Evolutionary conservation across 2,888 invertebrate species (phyloP).

Genomic region (Cheilosia grossa): DNA sequence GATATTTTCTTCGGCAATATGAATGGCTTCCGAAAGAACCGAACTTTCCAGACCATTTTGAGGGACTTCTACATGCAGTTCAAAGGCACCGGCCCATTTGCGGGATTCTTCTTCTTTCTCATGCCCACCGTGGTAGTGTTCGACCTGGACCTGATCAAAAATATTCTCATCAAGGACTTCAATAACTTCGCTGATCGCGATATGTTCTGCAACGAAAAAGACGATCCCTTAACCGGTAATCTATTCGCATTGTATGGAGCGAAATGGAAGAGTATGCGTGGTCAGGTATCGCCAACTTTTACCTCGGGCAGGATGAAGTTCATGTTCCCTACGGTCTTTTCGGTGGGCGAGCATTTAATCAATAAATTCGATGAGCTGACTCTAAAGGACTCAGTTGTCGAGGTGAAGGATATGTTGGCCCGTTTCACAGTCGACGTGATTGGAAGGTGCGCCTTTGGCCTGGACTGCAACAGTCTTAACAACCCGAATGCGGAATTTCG

Average conservation of each 20-base stretch:
- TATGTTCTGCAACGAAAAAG: slow-evolving; percentile 78
- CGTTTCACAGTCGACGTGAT: slow-evolving; percentile 84
- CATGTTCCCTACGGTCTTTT: slow-evolving; percentile 77
- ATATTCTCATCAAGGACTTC: slow-evolving; percentile 79
- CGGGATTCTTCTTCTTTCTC: slow-evolving; percentile 78
- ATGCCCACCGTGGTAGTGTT: slow-evolving; percentile 78
- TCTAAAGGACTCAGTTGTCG: slow-evolving; percentile 77
- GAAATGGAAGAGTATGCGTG: slow-evolving; percentile 81
- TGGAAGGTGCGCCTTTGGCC: slow-evolving; percentile 84
- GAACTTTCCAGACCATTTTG: slow-evolving; percentile 77
- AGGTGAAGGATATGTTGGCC: slow-evolving; percentile 81
- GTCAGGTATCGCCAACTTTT: slow-evolving; percentile 78
- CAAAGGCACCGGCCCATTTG: slow-evolving; percentile 79
- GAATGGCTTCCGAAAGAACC: slow-evolving; percentile 76
- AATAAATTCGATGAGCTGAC: background rate
- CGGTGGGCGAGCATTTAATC: slow-evolving; percentile 77
- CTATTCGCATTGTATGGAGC: slow-evolving; percentile 82
- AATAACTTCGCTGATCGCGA: slow-evolving; percentile 80
- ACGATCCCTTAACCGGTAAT: slow-evolving; percentile 82
- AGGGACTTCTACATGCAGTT: slow-evolving; percentile 76
- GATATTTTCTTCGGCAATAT: slow-evolving; percentile 77
- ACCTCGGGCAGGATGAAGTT: slow-evolving; percentile 78
- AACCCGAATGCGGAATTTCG: slow-evolving; percentile 82
- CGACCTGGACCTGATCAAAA: slow-evolving; percentile 79
- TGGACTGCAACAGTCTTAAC: slow-evolving; percentile 83